phyloP scores from a whole-genome alignment of 2,797 vertebrate genomes.

The Borostomias antarcticus region DNA sequence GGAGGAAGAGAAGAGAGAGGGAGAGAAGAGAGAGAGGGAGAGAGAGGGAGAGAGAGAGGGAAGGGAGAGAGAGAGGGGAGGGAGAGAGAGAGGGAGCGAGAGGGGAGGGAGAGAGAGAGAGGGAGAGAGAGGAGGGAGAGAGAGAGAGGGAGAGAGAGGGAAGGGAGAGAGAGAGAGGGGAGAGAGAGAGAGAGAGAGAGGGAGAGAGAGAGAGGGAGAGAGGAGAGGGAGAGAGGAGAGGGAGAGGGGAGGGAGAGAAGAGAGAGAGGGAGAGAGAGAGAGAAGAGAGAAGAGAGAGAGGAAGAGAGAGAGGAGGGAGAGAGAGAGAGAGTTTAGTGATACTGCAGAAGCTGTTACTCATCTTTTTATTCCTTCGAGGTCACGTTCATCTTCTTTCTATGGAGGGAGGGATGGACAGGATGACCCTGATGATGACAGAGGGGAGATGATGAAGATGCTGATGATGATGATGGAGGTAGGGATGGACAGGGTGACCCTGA shows the following conservation, averaged over 20 bases:
- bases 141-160: neutral
- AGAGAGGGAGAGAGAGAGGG: neutral
- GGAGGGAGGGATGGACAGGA: too few species aligned
- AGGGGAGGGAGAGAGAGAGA: neutral
- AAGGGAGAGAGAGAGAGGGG: neutral
- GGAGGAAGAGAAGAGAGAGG: too few species aligned
- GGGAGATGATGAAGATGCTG: too few species aligned
- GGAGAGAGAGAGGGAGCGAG: neutral
- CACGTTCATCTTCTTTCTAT: neutral
- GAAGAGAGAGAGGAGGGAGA: neutral
- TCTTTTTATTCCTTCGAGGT: neutral
- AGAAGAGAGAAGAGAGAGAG: neutral
- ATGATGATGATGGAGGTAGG: too few species aligned
- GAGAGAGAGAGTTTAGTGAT: neutral
- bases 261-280: neutral
- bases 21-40: constrained; percentile 37
- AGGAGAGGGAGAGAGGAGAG: neutral
- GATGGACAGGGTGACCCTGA: too few species aligned
- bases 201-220: too few species aligned
- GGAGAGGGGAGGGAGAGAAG: neutral
- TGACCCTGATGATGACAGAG: too few species aligned
- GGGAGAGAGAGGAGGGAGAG: neutral
- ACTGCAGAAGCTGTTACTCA: neutral
- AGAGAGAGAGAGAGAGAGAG: too few species aligned
- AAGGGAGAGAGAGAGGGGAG: neutral